Evolutionary conservation across 2,797 vertebrate species (phyloP).

Genomic region (Hydrocynus forskahlii): DNA sequence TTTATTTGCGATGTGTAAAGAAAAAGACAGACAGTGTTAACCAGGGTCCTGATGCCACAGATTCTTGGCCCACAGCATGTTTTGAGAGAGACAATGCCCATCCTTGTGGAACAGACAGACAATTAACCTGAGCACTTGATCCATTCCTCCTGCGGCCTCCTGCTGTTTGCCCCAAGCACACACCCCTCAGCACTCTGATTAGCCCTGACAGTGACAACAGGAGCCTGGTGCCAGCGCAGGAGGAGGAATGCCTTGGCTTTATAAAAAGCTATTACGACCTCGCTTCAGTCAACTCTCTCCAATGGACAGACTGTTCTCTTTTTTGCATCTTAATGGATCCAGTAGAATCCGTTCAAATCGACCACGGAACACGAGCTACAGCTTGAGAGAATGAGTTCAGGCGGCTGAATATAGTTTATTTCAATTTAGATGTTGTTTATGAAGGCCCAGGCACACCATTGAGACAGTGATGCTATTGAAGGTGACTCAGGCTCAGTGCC

Average conservation of each 20-base stretch:
- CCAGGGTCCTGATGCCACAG: constrained; percentile 20
- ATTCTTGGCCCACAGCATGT: constrained; percentile 31
- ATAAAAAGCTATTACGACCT: constrained; percentile 1
- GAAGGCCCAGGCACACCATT: not conserved
- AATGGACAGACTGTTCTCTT: not conserved
- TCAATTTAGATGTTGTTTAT: constrained; percentile 34
- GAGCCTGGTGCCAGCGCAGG: constrained; percentile 62
- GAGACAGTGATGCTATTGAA: constrained; percentile 21
- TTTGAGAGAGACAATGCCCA: constrained; percentile 19
- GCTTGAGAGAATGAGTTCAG: not conserved
- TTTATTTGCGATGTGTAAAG: not conserved
- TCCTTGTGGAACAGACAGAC: constrained; percentile 66
- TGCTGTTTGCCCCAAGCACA: constrained; percentile 54
- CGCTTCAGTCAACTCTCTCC: not conserved
- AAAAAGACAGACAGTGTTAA: constrained; percentile 12
- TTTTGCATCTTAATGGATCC: not conserved
- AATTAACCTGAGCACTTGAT: constrained; percentile 68
- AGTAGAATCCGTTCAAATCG: not conserved
- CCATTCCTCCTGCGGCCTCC: constrained; percentile 57
- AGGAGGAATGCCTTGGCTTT: constrained; percentile 1
- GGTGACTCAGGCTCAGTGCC: constrained; percentile 27
- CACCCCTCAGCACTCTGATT: constrained; percentile 65
- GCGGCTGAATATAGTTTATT: constrained; percentile 15
- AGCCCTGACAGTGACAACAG: constrained; percentile 75
- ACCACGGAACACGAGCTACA: not conserved